Evolutionary conservation across 2,888 invertebrate genomes (phyloP), one percentile per base, ranked within the genome.

Genomic region (Argynnis bischoffii): DNA sequence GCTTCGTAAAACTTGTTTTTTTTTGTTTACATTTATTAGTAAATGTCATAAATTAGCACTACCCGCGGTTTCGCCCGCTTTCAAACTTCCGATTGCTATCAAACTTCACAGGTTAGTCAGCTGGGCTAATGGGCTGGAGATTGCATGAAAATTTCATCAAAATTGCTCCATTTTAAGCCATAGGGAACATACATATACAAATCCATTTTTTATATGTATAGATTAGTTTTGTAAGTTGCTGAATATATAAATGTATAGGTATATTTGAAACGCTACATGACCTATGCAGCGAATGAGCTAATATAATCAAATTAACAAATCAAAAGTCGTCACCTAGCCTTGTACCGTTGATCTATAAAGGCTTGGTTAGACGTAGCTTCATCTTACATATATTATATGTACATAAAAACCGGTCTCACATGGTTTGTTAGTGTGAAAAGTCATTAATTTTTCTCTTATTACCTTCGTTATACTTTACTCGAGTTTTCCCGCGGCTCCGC

Each of bases 261-360:
- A 57, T 8, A 48, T 13, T 48, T 15, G 15, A 11, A 26, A 1
- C 8, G 0, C 4, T 26, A 59, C 14, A 21, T 26, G 13, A 59
- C n/a, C 47, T n/a, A 59, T n/a, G 55, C 55, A 55, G 35, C 31
- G 48, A 59, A 59, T 48, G 14, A 16, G 31, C 0, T 59, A 48
- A 48, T 31, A 48, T 48, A 57, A 48, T 59, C 47, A 21, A 48
- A 21, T 48, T 11, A 59, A 48, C 16, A 48, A 59, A n/a, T n/a
- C 21, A 48, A 16, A 48, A 59, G 26, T 59, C 15, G 47, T n/a
- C 35, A 8, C 35, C 35, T 41, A 48, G 31, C 59, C 59, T 59
- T 59, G 59, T 59, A 59, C 59, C 59, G 59, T 59, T 48, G 31
- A 48, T 59, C 31, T 59, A 47, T 59, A 59, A 31, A 59, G 66